Base-by-base conservation (phyloP, 2,113 vertebrate species). In the Loxodonta africana region DNA sequence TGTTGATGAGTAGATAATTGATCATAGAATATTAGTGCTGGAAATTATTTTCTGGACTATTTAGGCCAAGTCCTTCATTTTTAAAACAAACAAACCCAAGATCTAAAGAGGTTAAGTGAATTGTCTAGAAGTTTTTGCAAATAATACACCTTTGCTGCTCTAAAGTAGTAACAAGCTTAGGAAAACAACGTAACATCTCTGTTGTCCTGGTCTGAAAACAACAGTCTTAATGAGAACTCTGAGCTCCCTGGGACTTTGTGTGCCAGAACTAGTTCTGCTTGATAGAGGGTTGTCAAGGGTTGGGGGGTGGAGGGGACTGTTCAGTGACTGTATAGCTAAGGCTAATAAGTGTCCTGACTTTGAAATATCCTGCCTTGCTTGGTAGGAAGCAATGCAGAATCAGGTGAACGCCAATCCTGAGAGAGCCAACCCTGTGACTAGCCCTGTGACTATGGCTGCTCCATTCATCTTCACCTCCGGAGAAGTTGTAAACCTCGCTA, bases 311-410 rank as follows among this genome's bases (percentile, higher is more conserved):
- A 2, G 20, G 12, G 33, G 44, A 53, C 62, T 60, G 44, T 73
- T 87, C 30, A 69, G 44, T 67, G 28, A 84, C 94, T 91, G 7
- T 71, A 0, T 67, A 93, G 74, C 67, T 71, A 46, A 77, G 18
- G 71, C 23, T 88, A 57, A 20, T 83, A 44, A 81, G 73, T 67
- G 41, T 71, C 73, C 76, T 96, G 93, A 84, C 80, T 87, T 83
- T 46, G 93, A 85, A 88, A 82, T 71, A 6, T 51, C 41, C 30
- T 88, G 62, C 37, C 74, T 92, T 82, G 46, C 88, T 89, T 95
- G 65, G 20, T 74, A 99, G 99, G 99, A 99, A 97, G 99, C 99
- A 0, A 99, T 99, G 99, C 99, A 99, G 98, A 99, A 98, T 96
- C 99, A 99, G 98, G 98, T 98, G 7, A 98, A 97, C 6, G 5